A percentile compares a stretch with the other conserved stretches of the same genome.
These are phyloP conservation scores for Parapristionchus giblindavisi DNA, from an alignment of 2,888 invertebrate genomes.

Conservation along the genomic window DNA sequence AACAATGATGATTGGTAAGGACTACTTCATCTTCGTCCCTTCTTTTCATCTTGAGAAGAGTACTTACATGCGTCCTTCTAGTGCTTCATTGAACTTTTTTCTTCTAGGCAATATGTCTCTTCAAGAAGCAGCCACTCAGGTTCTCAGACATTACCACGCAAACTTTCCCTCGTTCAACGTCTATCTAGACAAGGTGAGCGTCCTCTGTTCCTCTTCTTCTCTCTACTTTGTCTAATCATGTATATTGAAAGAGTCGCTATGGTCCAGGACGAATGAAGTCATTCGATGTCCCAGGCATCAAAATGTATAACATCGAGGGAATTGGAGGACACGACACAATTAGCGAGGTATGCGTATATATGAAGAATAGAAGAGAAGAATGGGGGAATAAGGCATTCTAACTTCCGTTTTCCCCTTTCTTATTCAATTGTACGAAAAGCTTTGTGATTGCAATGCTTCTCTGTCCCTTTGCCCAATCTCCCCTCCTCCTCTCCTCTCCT, in stretches of 20 bases:
- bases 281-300: constrained; percentile 76
- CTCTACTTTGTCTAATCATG: no score
- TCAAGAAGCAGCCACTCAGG: constrained; percentile 92
- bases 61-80: no score
- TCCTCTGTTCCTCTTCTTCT: no score
- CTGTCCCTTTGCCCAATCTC: constrained; percentile 5
- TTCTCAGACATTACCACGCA: constrained; percentile 91
- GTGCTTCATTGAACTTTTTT: not conserved
- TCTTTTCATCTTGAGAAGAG: no score
- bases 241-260: constrained; percentile 47
- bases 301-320: constrained; percentile 95
- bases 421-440: constrained; percentile 4
- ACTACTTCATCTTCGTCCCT: no score
- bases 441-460: constrained; percentile 9
- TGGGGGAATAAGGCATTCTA: not conserved
- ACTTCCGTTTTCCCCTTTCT: no score
- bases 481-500: not conserved
- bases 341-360: constrained; percentile 45
- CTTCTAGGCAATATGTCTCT: constrained; percentile 78
- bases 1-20: constrained; percentile 80
- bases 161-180: constrained; percentile 97
- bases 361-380: not conserved
- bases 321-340: constrained; percentile 60
- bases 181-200: constrained; percentile 80
- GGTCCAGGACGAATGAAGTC: constrained; percentile 40